Evolutionary conservation across 2,888 invertebrate species (phyloP).

Genomic region (Oligia strigilis): DNA sequence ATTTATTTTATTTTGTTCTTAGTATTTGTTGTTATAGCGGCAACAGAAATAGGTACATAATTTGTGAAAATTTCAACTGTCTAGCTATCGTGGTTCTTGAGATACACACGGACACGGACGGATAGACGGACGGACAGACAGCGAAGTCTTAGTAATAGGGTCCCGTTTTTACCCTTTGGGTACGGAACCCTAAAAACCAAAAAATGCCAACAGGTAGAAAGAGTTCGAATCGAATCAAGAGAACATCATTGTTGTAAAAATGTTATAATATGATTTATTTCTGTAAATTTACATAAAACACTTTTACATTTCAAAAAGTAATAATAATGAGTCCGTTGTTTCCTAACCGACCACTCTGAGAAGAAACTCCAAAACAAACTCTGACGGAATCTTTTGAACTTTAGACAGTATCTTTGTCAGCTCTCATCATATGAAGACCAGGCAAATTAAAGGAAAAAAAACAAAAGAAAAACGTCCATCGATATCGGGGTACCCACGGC

Average conservation of each 20-base stretch:
- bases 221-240: neutral
- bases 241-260: neutral
- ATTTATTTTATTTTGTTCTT: too few relatives aligned
- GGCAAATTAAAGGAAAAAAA: neutral
- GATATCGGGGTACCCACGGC: conserved; percentile 13
- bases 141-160: too few relatives aligned
- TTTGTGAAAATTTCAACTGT: too few relatives aligned
- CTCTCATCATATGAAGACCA: neutral
- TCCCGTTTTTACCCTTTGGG: too few relatives aligned
- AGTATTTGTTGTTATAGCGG: too few relatives aligned
- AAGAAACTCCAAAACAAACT: neutral
- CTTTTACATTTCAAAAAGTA: neutral
- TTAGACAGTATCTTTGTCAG: neutral
- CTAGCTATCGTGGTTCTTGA: too few relatives aligned
- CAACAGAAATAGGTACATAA: too few relatives aligned
- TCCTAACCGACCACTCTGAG: neutral
- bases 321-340: neutral
- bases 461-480: conserved; percentile 24
- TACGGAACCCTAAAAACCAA: too few relatives aligned
- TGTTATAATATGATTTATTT: neutral
- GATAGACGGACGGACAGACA: too few relatives aligned
- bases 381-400: neutral
- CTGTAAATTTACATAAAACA: neutral
- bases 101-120: too few relatives aligned
- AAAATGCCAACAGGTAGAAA: neutral